Percentiles rank a stretch among this genome's conserved stretches.
Conservation (phyloP, 1,140 invertebrate species). For the Helicoverpa armigera region DNA sequence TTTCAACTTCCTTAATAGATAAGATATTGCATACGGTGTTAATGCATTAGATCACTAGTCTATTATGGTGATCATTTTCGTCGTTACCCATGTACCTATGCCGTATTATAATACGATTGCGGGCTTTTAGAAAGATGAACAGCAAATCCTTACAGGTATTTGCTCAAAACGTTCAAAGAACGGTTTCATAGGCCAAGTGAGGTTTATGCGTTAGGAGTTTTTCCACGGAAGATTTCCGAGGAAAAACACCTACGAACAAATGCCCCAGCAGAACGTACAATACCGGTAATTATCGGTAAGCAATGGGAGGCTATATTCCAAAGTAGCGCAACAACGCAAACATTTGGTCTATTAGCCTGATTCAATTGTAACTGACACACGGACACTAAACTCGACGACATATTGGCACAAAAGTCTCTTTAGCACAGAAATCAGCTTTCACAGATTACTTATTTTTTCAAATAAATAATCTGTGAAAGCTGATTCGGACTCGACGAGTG, state of each 20-base stretch:
- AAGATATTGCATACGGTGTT: background rate
- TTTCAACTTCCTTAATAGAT: background rate
- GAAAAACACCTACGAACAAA: background rate
- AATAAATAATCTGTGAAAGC: constrained; percentile 13
- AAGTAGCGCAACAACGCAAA: background rate
- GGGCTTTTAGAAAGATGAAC: constrained; percentile 1
- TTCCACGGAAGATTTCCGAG: background rate
- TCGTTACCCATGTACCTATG: background rate
- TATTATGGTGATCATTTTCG: background rate
- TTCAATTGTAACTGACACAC: background rate
- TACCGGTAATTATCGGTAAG: background rate
- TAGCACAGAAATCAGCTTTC: constrained; percentile 3
- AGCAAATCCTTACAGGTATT: background rate
- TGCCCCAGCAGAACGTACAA: background rate
- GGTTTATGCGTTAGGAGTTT: background rate
- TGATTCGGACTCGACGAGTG: background rate
- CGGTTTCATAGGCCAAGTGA: background rate
- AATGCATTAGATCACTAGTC: background rate
- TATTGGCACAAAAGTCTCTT: too few species aligned
- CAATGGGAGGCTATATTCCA: background rate
- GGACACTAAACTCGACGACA: too few species aligned
- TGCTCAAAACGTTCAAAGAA: background rate
- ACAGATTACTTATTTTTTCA: background rate
- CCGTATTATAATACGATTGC: background rate
- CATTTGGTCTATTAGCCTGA: background rate